These are phyloP conservation scores for Cettia cetti DNA, from an alignment of 2,113 vertebrate species.

Conservation along the genomic window DNA sequence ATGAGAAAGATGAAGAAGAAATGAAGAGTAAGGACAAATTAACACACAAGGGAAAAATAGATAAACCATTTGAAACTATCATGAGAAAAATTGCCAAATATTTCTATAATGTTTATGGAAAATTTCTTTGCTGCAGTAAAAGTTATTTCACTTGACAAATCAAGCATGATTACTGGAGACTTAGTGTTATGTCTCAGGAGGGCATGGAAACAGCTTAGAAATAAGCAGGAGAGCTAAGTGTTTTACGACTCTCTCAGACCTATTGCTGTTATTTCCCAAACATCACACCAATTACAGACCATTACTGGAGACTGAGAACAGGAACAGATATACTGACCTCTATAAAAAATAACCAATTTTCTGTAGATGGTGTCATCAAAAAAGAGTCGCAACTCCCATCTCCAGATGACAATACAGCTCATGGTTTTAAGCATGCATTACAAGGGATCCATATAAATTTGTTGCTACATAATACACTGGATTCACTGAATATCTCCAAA, in stretches of 20 bases:
- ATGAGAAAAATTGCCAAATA: conserved; percentile 4
- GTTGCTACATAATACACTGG: neutral
- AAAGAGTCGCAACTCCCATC: conserved; percentile 25
- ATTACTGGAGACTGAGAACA: conserved; percentile 3
- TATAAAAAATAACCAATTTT: conserved; percentile 12
- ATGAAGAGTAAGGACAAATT: neutral
- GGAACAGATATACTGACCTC: neutral
- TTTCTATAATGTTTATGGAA: neutral
- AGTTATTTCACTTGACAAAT: neutral
- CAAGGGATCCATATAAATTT: neutral
- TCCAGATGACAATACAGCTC: neutral
- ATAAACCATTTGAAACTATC: neutral
- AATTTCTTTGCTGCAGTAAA: neutral
- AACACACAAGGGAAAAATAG: neutral
- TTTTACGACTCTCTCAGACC: conserved; percentile 16
- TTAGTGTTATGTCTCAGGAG: conserved; percentile 6
- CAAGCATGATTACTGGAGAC: neutral
- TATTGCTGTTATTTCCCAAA: neutral
- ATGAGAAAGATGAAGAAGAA: neutral
- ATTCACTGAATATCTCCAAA: neutral
- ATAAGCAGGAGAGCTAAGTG: neutral
- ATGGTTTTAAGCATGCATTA: neutral
- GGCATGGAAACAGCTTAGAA: neutral
- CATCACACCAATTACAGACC: conserved; percentile 9
- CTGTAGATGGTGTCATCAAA: neutral